A percentile compares a stretch with the other conserved stretches of the same genome.
These are phyloP conservation scores for Macroramphosus scolopax DNA, from an alignment of 2,797 vertebrate species.

Conservation along the genomic window DNA sequence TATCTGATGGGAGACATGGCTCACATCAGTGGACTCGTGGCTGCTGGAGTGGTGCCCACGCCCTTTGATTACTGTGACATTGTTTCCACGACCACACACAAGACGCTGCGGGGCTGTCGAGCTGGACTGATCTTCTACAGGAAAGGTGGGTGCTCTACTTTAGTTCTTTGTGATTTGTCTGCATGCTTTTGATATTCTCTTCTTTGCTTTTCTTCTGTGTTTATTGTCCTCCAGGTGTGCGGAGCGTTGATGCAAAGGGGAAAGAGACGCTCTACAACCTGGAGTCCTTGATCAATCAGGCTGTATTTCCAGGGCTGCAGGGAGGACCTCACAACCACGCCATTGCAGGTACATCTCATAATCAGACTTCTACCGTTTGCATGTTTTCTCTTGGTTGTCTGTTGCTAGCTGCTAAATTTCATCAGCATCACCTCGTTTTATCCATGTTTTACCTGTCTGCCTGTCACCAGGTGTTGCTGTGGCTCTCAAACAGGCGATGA, in stretches of 20 bases:
- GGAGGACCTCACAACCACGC: slow-evolving; percentile 98
- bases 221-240: no score
- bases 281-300: slow-evolving; percentile 92
- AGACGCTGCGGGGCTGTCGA: slow-evolving; percentile 94
- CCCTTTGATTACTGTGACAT: slow-evolving; percentile 91
- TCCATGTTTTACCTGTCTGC: neutral
- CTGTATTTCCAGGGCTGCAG: slow-evolving; percentile 96
- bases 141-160: slow-evolving; percentile 78
- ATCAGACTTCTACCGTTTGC: neutral
- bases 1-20: slow-evolving; percentile 96
- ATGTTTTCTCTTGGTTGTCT: neutral
- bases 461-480: slow-evolving; percentile 86
- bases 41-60: slow-evolving; percentile 87
- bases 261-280: slow-evolving; percentile 89
- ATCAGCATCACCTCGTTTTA: neutral
- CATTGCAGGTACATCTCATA: slow-evolving; percentile 84
- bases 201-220: no score
- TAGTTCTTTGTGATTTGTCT: slow-evolving; percentile 3
- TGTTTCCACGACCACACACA: slow-evolving; percentile 95
- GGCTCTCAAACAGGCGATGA: slow-evolving; percentile 90
- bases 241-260: slow-evolving; percentile 88
- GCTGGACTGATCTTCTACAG: slow-evolving; percentile 94
- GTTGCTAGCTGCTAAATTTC: neutral
- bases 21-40: slow-evolving; percentile 94
- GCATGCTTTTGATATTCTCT: no score